Conservation (phyloP, 2,113 vertebrate species). For the Oophaga pumilio region DNA sequence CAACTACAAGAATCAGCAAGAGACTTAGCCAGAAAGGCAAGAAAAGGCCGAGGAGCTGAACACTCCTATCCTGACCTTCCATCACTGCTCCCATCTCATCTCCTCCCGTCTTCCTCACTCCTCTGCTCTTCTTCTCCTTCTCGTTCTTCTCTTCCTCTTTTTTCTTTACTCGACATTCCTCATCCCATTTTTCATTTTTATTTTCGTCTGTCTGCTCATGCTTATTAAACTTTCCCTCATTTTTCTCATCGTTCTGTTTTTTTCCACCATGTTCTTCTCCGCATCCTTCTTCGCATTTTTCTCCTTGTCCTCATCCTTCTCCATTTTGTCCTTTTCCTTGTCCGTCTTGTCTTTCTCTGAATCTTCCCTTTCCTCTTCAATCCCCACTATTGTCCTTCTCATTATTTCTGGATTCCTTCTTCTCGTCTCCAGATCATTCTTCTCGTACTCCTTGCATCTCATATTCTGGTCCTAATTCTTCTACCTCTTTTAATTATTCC, state of each 20-base stretch:
- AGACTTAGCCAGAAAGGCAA: not conserved
- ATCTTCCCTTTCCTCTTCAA: no score
- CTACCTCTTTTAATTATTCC: no score
- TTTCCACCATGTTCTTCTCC: not conserved
- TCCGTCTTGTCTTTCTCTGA: no score
- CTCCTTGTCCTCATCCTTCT: not conserved
- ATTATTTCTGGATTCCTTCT: no score
- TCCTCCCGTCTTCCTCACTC: not conserved
- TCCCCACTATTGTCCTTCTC: not conserved
- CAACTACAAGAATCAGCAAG: not conserved
- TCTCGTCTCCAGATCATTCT: not conserved
- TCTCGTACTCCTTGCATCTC: not conserved
- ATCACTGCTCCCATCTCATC: not conserved
- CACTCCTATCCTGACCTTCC: not conserved
- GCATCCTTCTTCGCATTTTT: no score
- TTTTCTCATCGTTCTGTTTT: no score
- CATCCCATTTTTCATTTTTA: not conserved
- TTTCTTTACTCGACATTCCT: not conserved
- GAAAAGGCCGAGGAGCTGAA: not conserved
- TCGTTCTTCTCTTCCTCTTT: not conserved
- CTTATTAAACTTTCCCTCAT: not conserved
- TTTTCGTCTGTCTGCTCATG: not conserved
- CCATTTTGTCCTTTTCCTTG: no score
- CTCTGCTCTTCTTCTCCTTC: not conserved
- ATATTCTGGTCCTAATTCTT: not conserved